Percentiles rank a stretch among this genome's conserved stretches.
These are phyloP conservation scores for Paedocypris micromegethes DNA, from an alignment of 2,797 vertebrate species.

Conservation along the genomic window DNA sequence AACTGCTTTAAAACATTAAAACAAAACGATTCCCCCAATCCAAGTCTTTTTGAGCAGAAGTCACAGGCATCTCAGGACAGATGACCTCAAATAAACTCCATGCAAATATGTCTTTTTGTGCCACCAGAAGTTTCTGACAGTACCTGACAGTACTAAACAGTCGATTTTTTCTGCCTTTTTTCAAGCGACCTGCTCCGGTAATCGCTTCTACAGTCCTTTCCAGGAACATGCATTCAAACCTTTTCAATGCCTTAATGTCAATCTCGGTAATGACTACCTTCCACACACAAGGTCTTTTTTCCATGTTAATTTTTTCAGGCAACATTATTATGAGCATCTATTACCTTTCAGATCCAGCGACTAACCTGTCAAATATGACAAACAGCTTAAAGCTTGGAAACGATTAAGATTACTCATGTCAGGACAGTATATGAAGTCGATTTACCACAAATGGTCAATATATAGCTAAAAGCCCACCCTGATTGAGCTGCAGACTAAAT, in stretches of 20 bases:
- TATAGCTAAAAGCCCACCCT: constrained; percentile 11
- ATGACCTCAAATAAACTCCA: no score
- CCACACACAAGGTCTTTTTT: neutral
- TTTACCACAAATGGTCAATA: constrained; percentile 13
- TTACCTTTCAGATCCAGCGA: constrained; percentile 6
- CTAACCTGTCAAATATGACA: constrained; percentile 18
- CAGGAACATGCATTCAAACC: neutral
- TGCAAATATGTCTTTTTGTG: no score
- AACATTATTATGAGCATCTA: constrained; percentile 6
- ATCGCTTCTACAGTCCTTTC: neutral
- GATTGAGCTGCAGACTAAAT: constrained; percentile 23
- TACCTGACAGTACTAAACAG: neutral
- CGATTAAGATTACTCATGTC: constrained; percentile 6
- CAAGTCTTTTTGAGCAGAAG: no score
- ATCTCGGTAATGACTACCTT: constrained; percentile 18
- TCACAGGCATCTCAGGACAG: no score
- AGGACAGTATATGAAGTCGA: constrained; percentile 2
- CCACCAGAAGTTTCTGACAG: neutral
- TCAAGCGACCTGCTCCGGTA: neutral
- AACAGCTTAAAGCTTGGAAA: neutral
- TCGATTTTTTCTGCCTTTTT: constrained; percentile 6
- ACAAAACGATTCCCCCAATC: no score
- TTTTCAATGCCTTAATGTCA: constrained; percentile 23
- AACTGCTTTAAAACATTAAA: no score
- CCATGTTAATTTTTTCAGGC: constrained; percentile 6